Conservation (phyloP, 2,113 vertebrate genomes). For the Macaca nemestrina region DNA sequence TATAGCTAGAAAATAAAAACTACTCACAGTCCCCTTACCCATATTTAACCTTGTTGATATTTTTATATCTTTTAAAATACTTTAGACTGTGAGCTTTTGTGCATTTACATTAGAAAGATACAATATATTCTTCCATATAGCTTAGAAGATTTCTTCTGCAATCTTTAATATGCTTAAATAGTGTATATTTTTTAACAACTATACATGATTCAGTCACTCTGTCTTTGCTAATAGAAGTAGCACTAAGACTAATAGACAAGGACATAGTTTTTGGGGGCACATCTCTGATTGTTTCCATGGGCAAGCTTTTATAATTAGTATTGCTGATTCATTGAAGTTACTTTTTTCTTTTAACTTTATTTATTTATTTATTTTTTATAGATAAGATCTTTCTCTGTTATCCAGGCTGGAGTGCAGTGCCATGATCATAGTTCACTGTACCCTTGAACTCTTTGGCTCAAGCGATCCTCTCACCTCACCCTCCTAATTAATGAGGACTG, state of each 20-base stretch:
- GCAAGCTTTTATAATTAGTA: background rate
- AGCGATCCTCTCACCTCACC: too few relatives aligned
- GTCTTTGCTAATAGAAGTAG: background rate
- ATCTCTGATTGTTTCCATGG: background rate
- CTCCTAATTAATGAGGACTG: too few relatives aligned
- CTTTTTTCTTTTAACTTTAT: background rate
- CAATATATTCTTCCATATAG: background rate
- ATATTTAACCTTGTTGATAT: background rate
- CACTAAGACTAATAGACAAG: background rate
- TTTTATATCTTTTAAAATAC: background rate
- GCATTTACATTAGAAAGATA: background rate
- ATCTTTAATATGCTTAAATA: background rate
- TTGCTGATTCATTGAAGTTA: background rate
- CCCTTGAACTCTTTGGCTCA: too few relatives aligned
- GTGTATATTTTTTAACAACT: background rate
- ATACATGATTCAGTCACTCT: background rate
- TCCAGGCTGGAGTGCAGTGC: too few relatives aligned
- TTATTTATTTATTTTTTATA: background rate
- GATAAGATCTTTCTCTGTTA: too few relatives aligned
- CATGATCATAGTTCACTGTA: too few relatives aligned
- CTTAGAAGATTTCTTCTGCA: background rate
- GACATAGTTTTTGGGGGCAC: background rate
- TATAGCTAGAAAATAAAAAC: background rate
- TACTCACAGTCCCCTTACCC: background rate
- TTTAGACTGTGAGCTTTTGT: background rate